Percentiles rank a stretch among this genome's conserved stretches.
Conservation (phyloP, 2,113 vertebrate genomes). For the Callipepla californica region DNA sequence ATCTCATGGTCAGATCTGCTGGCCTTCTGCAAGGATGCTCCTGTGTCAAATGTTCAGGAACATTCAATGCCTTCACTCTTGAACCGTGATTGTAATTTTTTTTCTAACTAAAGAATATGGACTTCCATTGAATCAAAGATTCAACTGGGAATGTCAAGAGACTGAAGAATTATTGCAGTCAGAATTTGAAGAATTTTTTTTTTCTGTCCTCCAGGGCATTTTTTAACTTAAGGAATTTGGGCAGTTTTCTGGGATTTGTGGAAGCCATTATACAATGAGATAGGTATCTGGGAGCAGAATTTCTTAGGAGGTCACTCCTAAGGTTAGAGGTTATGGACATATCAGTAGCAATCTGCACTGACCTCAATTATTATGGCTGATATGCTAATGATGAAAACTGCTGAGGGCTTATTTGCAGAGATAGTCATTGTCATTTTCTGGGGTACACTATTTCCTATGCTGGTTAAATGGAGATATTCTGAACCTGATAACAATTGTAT, state of each 20-base stretch:
- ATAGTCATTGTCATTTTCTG: not conserved
- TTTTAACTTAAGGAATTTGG: not conserved
- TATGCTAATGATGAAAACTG: accelerated
- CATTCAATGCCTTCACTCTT: not conserved
- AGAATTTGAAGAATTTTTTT: not conserved
- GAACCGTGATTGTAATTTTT: not conserved
- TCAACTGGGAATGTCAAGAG: not conserved
- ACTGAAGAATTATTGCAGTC: not conserved
- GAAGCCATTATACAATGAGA: not conserved
- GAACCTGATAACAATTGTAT: not conserved
- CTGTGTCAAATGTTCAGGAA: not conserved
- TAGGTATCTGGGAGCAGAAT: not conserved
- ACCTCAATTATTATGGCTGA: not conserved
- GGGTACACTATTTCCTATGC: not conserved
- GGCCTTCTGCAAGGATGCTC: not conserved
- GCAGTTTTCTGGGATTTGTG: not conserved
- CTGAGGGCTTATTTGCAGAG: not conserved
- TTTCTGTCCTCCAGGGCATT: not conserved
- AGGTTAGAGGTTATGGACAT: not conserved
- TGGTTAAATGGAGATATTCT: not conserved
- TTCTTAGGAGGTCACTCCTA: not conserved
- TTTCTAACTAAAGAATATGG: not conserved
- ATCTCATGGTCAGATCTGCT: not conserved
- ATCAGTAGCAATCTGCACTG: not conserved
- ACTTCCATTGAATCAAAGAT: not conserved